phyloP scores from a whole-genome alignment of 2,113 vertebrate genomes.

The Coryphaenoides rupestris region DNA sequence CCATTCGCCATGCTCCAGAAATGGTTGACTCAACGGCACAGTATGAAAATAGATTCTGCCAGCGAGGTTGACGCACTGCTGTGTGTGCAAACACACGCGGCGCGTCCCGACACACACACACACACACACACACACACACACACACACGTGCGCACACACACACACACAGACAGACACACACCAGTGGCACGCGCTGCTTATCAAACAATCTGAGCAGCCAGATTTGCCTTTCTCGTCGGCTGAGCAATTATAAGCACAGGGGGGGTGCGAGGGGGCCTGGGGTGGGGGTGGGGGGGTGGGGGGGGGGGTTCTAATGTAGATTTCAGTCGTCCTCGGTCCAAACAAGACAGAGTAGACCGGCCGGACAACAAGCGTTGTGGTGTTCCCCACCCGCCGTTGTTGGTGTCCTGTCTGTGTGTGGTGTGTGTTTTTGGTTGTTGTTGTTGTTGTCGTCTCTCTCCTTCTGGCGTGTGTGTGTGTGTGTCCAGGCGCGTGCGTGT shows the following conservation, averaged over 20 bases:
- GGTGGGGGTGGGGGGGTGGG: no score
- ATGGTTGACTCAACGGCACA: slow-evolving; percentile 70
- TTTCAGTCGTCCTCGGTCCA: slow-evolving; percentile 9
- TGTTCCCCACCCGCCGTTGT: no score
- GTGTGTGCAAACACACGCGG: no score
- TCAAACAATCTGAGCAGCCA: slow-evolving; percentile 24
- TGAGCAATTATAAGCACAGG: slow-evolving; percentile 11
- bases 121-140: slow-evolving; percentile 8
- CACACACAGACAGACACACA: slow-evolving; percentile 24
- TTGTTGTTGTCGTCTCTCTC: no score
- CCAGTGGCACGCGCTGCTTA: slow-evolving; percentile 25
- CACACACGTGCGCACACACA: slow-evolving; percentile 21
- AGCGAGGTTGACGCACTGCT: slow-evolving; percentile 53
- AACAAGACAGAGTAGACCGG: slow-evolving; percentile 26
- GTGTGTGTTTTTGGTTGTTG: no score
- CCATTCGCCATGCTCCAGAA: slow-evolving; percentile 68
- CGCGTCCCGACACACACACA: no score
- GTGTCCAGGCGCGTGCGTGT: no score
- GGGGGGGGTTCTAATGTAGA: slow-evolving; percentile 14
- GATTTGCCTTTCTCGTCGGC: slow-evolving; percentile 11
- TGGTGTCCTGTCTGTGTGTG: no score
- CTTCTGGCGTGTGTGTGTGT: no score
- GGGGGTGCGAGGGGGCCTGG: no score
- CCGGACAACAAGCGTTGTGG: slow-evolving; percentile 3
- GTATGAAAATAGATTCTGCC: slow-evolving; percentile 69